These are phyloP conservation scores for Stylophora pistillata DNA, from an alignment of 64 coral and sea anemone species.

Conservation along the genomic window DNA sequence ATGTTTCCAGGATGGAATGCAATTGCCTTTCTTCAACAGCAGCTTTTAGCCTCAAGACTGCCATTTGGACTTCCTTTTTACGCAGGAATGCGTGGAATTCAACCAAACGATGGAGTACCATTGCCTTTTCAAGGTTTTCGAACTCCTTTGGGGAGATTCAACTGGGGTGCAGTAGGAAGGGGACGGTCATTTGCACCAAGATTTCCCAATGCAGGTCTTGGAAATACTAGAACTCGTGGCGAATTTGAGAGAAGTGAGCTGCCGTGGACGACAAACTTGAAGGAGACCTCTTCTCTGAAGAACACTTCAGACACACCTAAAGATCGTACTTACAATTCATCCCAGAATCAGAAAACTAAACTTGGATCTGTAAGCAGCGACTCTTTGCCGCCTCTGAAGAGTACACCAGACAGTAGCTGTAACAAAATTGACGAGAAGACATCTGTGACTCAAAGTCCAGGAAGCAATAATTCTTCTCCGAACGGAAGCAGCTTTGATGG, in stretches of 20 bases:
- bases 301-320: no score
- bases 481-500: background rate
- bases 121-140: background rate
- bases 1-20: slow-evolving; percentile 8
- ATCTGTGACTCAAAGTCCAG: no score
- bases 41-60: background rate
- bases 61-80: slow-evolving; percentile 9
- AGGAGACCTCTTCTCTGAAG: no score
- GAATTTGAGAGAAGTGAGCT: background rate
- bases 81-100: background rate
- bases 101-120: background rate
- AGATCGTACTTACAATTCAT: no score
- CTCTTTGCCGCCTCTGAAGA: no score
- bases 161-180: background rate
- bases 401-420: no score
- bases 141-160: background rate
- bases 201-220: background rate
- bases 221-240: background rate
- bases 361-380: no score
- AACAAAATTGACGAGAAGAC: no score
- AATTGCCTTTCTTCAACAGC: background rate
- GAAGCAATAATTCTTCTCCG: no score
- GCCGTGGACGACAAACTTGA: background rate
- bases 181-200: slow-evolving; percentile 3
- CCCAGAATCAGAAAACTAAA: no score